A percentile compares a stretch with the other conserved stretches of the same genome.
phyloP scores from a whole-genome alignment of 2,888 invertebrate genomes.

The Pheosia tremula region DNA sequence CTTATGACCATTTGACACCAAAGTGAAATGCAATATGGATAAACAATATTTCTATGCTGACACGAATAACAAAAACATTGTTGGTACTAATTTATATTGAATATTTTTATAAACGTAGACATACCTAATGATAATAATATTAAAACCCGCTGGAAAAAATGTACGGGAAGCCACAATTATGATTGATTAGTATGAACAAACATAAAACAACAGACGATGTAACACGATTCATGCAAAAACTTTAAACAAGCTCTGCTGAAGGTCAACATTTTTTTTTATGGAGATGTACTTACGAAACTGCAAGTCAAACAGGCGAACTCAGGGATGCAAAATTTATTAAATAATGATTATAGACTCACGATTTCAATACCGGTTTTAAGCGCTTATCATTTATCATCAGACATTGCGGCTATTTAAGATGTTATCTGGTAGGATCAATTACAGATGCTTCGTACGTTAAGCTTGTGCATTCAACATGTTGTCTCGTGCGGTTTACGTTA shows the following conservation, averaged over 20 bases:
- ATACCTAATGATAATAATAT: too few relatives aligned
- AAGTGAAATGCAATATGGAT: too few relatives aligned
- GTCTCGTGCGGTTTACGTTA: conserved; percentile 42
- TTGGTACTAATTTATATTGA: too few relatives aligned
- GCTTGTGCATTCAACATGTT: conserved; percentile 32
- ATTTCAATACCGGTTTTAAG: conserved; percentile 24
- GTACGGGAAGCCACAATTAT: too few relatives aligned
- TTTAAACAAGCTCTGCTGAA: conserved; percentile 23
- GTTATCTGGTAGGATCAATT: conserved; percentile 55
- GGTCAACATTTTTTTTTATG: conserved; percentile 13
- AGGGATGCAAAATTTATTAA: conserved; percentile 13
- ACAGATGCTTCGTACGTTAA: conserved; percentile 43
- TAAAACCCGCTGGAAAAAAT: too few relatives aligned
- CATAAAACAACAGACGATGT: neutral
- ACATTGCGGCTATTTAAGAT: conserved; percentile 43
- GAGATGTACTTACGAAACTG: conserved; percentile 27
- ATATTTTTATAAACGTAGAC: too few relatives aligned
- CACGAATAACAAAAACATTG: too few relatives aligned
- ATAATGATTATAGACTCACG: conserved; percentile 3
- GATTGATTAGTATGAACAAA: conserved; percentile 9
- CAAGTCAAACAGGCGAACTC: conserved; percentile 2
- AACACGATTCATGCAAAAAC: neutral
- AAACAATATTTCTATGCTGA: too few relatives aligned
- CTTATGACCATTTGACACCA: too few relatives aligned
- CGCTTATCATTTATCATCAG: conserved; percentile 35